Conservation (phyloP, 2,113 vertebrate genomes). For the Cephalopholis sonnerati region DNA sequence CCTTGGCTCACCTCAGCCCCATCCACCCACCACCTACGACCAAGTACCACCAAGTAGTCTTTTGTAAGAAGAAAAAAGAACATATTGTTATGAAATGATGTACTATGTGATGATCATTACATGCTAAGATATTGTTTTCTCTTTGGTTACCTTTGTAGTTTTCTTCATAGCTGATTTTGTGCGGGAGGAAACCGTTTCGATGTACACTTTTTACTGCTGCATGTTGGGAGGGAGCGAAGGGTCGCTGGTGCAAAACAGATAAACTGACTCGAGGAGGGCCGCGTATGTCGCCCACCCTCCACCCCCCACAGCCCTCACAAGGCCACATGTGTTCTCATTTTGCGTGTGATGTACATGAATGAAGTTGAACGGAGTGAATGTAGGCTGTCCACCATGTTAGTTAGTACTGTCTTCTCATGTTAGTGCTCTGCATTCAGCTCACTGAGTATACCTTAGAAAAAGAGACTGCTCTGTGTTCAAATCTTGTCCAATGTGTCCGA, state of each 20-base stretch:
- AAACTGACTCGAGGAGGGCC: constrained; percentile 25
- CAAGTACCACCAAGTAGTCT: constrained; percentile 72
- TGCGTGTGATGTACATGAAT: constrained; percentile 50
- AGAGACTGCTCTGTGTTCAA: constrained; percentile 23
- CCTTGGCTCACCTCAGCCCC: constrained; percentile 10
- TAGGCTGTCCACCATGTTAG: constrained; percentile 53
- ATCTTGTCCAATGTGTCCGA: constrained; percentile 48
- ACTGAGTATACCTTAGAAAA: constrained; percentile 35
- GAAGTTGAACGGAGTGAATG: constrained; percentile 70
- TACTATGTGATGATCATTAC: constrained; percentile 78
- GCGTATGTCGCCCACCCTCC: not conserved
- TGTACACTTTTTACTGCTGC: constrained; percentile 52
- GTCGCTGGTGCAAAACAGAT: constrained; percentile 14
- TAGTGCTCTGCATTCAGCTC: constrained; percentile 47
- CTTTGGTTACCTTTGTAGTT: constrained; percentile 57
- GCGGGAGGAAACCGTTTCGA: not conserved
- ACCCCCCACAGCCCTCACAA: not conserved
- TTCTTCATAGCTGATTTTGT: constrained; percentile 55
- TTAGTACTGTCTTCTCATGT: constrained; percentile 41
- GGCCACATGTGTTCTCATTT: constrained; percentile 29
- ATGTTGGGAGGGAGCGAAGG: constrained; percentile 36
- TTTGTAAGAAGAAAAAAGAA: constrained; percentile 71
- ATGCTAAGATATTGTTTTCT: constrained; percentile 62
- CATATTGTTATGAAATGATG: constrained; percentile 75
- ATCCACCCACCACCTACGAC: constrained; percentile 41